Base-by-base conservation (phyloP, 2,888 invertebrate genomes). In the Bombyx huttoni region DNA sequence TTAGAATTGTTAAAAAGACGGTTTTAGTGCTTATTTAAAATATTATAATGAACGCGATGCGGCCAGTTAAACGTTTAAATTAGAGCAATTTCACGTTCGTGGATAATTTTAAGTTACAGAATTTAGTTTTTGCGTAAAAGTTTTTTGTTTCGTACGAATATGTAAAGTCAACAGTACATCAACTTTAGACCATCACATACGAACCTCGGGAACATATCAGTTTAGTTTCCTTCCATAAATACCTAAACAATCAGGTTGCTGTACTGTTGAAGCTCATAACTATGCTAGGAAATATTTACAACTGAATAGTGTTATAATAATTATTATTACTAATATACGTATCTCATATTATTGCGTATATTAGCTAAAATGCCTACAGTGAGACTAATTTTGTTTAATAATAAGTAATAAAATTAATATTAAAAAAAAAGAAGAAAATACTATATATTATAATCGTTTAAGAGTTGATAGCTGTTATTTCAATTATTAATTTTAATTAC, bases 281-380 rank as follows among this genome's bases (percentile, higher is more conserved):
- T 66, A 70, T 64, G 61, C 72, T 75, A 78, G 40, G 12, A 72
- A 69, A 56, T 76, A 73, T 74, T 71, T 81, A 80, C 78, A 80
- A 78, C 67, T 76, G 60, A 73, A 67, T 81, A 81, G 75, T 67
- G 73, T 79, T 81, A 77, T 72, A 73, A 61, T 24, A 63, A 59
- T 64, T 64, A 60, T 59, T 62, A 66, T 63, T 69, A 76, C 77
- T 75, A 73, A 76, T 75, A 78, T 66, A 67, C 62, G 58, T 67
- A 79, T 83, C 81, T 81, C 78, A 75, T 84, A 83, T 73, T 77
- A 81, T 82, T 83, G 80, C 74, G 78, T 77, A 81, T 78, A 77
- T 77, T 78, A 64, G 67, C 68, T 67, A 51, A 68, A 67, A 61
- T 63, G 63, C 61, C 62, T 64, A 63, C 61, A 68, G 75, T 74